These are phyloP conservation scores for Boloria selene DNA, from an alignment of 2,888 invertebrate genomes.

Conservation along the genomic window DNA sequence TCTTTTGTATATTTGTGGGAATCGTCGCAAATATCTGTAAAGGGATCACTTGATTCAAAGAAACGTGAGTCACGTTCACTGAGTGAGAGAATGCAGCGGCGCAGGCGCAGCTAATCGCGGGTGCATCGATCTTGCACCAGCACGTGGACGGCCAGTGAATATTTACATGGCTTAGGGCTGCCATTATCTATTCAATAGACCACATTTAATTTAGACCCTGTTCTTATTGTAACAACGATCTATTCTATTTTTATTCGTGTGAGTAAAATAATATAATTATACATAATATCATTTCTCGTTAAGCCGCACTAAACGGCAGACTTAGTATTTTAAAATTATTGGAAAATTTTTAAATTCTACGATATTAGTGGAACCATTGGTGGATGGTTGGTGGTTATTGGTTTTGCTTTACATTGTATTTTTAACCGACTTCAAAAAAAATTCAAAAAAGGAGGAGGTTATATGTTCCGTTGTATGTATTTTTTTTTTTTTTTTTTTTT, in stretches of 20 bases:
- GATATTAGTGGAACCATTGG: too few species aligned
- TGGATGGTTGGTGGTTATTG: too few species aligned
- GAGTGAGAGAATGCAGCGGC: conserved; percentile 40
- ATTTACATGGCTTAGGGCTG: conserved; percentile 33
- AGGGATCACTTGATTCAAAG: conserved; percentile 34
- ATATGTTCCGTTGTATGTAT: too few species aligned
- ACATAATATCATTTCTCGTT: too few species aligned
- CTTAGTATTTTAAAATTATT: too few species aligned
- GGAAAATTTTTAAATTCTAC: too few species aligned
- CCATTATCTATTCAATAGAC: not conserved
- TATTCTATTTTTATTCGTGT: too few species aligned
- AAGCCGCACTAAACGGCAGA: too few species aligned
- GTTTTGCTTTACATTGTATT: conserved; percentile 5
- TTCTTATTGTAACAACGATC: not conserved
- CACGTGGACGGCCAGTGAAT: conserved; percentile 35
- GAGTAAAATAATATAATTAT: too few species aligned
- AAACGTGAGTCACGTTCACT: conserved; percentile 40
- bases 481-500: too few species aligned
- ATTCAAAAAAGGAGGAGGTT: too few species aligned
- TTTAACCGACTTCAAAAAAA: too few species aligned
- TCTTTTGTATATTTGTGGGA: conserved; percentile 29
- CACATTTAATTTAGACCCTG: not conserved
- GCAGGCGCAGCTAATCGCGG: conserved; percentile 41
- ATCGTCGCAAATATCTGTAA: conserved; percentile 36
- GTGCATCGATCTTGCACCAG: conserved; percentile 41